Percentiles rank a stretch among this genome's conserved stretches.
These are phyloP conservation scores for Falco biarmicus DNA, from an alignment of 2,797 vertebrate species.

Conservation along the genomic window DNA sequence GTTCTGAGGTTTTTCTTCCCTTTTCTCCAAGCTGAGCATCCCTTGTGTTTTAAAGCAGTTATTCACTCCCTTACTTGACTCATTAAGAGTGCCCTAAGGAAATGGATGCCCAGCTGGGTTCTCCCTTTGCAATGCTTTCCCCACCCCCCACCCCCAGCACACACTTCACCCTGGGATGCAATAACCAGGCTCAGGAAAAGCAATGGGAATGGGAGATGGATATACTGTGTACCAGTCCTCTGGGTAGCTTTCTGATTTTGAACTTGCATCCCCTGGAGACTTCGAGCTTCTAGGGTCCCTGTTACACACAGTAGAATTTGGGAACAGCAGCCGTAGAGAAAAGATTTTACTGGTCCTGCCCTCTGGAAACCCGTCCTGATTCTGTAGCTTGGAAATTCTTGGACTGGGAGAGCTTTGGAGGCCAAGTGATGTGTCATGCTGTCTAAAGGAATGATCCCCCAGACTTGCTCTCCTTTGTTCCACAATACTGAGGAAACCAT, in stretches of 20 bases:
- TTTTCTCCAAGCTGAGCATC: not conserved
- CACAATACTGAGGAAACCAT: not conserved
- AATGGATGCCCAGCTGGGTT: not conserved
- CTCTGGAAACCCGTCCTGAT: not conserved
- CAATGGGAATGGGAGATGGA: not conserved
- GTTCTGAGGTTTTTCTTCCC: not conserved
- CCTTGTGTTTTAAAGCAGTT: not conserved
- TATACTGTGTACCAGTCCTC: too few species aligned
- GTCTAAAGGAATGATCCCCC: not conserved
- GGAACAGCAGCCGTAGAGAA: not conserved
- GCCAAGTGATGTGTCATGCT: too few species aligned
- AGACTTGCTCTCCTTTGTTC: fast-evolving
- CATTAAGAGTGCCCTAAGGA: not conserved
- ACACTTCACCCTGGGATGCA: not conserved
- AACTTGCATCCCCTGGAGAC: not conserved
- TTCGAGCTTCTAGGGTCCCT: not conserved
- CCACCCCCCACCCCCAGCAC: too few species aligned
- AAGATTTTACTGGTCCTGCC: not conserved
- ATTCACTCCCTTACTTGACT: too few species aligned
- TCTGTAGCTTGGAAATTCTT: not conserved
- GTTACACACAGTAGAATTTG: not conserved
- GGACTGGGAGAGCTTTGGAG: not conserved
- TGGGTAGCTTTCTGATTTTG: not conserved
- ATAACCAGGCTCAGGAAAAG: not conserved
- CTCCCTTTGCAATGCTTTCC: not conserved